These are phyloP conservation scores for Lepus europaeus DNA, from an alignment of 2,113 vertebrate genomes.

Conservation along the genomic window DNA sequence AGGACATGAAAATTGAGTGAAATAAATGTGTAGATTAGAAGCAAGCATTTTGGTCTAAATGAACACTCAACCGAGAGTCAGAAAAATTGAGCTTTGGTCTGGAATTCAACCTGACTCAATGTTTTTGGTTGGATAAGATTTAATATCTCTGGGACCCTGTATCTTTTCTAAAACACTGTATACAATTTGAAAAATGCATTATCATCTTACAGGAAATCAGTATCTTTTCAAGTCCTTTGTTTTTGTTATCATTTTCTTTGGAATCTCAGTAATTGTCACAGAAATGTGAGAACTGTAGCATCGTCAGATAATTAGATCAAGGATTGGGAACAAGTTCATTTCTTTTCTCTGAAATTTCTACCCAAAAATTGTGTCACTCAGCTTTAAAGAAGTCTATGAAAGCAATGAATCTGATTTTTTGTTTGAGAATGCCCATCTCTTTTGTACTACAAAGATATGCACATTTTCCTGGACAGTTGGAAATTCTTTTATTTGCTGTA, in stretches of 20 bases:
- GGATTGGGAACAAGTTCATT: not conserved
- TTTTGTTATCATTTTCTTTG: not conserved
- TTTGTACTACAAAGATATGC: not conserved
- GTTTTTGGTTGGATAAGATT: not conserved
- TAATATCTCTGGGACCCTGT: not conserved
- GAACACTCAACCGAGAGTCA: not conserved
- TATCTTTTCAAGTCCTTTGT: not conserved
- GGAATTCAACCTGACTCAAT: not conserved
- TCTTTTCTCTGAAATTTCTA: conserved; percentile 5
- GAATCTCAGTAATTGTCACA: not conserved
- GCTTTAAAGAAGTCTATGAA: not conserved
- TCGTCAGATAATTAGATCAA: not conserved
- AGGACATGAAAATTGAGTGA: not conserved
- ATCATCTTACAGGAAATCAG: not conserved
- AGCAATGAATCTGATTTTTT: not conserved
- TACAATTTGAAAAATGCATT: not conserved
- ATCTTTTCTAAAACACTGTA: conserved; percentile 9
- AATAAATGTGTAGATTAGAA: not conserved
- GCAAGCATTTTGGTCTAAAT: not conserved
- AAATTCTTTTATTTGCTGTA: not conserved
- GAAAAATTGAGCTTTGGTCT: not conserved
- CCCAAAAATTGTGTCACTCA: not conserved
- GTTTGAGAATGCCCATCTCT: not conserved
- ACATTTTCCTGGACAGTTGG: not conserved
- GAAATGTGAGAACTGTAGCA: not conserved